These are phyloP conservation scores for Petaurus breviceps DNA, from an alignment of 2,113 vertebrate species.

Conservation along the genomic window DNA sequence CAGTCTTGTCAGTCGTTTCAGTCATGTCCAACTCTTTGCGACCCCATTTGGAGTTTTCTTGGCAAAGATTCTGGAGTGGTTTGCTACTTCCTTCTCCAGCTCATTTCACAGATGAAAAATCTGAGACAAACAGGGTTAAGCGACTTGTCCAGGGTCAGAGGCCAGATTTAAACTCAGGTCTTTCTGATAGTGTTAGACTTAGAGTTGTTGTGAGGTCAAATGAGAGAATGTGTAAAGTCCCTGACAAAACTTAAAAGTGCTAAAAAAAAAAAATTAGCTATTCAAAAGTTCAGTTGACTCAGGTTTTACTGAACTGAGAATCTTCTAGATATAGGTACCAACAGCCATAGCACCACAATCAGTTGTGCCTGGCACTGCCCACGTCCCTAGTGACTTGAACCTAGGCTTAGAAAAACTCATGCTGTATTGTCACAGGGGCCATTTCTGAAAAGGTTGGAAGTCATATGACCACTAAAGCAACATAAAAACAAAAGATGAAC, in stretches of 20 bases:
- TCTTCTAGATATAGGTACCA: not conserved
- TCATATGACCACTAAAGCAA: not conserved
- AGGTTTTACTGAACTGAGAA: not conserved
- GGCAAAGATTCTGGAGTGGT: not conserved
- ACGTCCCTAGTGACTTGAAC: not conserved
- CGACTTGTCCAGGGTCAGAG: not conserved
- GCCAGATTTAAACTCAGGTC: not conserved
- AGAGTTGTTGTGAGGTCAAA: not conserved
- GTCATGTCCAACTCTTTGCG: not conserved
- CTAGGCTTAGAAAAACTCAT: not conserved
- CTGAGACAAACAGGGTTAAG: not conserved
- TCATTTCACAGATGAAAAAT: not conserved
- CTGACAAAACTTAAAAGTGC: not conserved
- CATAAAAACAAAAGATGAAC: constrained; percentile 57
- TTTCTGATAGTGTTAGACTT: not conserved
- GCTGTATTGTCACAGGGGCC: not conserved
- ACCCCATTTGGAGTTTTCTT: not conserved
- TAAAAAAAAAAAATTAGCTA: not conserved
- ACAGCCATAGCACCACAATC: not conserved
- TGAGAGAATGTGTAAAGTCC: not conserved
- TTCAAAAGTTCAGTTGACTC: not conserved
- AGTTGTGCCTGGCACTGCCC: not conserved
- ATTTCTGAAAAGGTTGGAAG: not conserved
- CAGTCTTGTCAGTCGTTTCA: not conserved
- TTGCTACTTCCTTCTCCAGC: not conserved